Evolutionary conservation across 37 sponge, comb jelly and placozoan genomes (phyloP).

Genomic region (Spongia lamella): DNA sequence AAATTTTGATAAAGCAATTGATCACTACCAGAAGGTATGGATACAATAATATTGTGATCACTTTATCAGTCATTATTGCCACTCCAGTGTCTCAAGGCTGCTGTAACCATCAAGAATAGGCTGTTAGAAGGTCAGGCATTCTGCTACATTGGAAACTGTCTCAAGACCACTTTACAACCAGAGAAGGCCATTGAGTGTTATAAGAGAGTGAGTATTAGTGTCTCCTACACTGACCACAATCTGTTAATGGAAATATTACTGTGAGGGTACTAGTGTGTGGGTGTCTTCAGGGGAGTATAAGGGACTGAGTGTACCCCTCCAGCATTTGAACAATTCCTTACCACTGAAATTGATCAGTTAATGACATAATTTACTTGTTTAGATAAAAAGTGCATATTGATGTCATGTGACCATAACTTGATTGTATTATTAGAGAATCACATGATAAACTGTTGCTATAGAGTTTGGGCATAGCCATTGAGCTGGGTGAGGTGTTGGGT

Average conservation of each 20-base stretch:
- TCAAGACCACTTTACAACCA: slow-evolving; percentile 69
- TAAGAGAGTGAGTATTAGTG: slow-evolving; percentile 40
- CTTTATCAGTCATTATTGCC: neutral
- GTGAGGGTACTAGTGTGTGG: too few species aligned
- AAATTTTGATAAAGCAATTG: slow-evolving; percentile 83
- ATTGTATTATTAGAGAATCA: too few species aligned
- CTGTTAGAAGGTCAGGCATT: slow-evolving; percentile 65
- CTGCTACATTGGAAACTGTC: slow-evolving; percentile 88
- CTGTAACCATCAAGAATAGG: slow-evolving; percentile 53
- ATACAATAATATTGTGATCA: too few species aligned
- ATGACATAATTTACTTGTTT: too few species aligned
- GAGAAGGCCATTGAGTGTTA: slow-evolving; percentile 87
- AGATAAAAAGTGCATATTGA: too few species aligned
- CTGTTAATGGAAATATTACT: neutral
- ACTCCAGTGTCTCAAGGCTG: slow-evolving; percentile 65
- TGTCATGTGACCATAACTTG: too few species aligned
- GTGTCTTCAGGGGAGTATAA: too few species aligned
- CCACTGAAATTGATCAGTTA: too few species aligned
- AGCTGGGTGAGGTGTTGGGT: slow-evolving; percentile 68
- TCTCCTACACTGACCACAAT: neutral
- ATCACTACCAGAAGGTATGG: slow-evolving; percentile 79
- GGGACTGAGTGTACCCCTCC: neutral
- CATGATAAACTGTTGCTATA: neutral
- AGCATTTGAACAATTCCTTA: neutral
- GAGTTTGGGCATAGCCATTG: slow-evolving; percentile 60